phyloP scores from a whole-genome alignment of 2,797 vertebrate genomes.

The Phalanger gymnotis region DNA sequence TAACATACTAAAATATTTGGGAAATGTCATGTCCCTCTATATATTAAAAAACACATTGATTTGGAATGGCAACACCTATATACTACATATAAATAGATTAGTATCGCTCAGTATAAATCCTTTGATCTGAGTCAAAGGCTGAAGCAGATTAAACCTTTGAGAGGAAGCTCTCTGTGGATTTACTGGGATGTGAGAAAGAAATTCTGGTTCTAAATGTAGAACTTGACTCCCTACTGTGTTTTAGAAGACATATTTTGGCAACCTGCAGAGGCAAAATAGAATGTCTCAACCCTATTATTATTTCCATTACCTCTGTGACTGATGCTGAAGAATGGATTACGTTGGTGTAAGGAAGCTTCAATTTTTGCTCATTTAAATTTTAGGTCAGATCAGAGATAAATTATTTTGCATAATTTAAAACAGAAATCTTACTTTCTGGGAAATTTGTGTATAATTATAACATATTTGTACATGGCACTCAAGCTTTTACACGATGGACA shows the following conservation, averaged over 20 bases:
- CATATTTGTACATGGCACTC: not conserved
- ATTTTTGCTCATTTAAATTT: not conserved
- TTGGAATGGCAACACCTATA: not conserved
- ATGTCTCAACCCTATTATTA: not conserved
- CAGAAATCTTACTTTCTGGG: not conserved
- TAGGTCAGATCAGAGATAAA: not conserved
- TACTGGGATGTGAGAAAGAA: not conserved
- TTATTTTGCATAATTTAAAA: not conserved
- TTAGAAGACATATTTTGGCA: not conserved
- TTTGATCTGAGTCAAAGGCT: constrained; percentile 14
- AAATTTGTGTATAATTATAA: not conserved
- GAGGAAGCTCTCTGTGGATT: not conserved
- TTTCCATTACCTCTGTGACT: not conserved
- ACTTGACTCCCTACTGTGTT: not conserved
- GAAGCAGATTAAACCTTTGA: not conserved
- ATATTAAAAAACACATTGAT: not conserved
- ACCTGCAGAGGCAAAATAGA: not conserved
- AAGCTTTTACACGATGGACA: not conserved
- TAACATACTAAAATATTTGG: not conserved
- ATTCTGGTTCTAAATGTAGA: not conserved
- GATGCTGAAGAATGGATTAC: not conserved
- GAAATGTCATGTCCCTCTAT: not conserved
- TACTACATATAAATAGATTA: not conserved
- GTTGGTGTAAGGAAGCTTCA: not conserved
- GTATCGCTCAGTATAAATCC: not conserved